Conservation (phyloP, 2,797 vertebrate species). For the Coccyzus lansbergi region DNA sequence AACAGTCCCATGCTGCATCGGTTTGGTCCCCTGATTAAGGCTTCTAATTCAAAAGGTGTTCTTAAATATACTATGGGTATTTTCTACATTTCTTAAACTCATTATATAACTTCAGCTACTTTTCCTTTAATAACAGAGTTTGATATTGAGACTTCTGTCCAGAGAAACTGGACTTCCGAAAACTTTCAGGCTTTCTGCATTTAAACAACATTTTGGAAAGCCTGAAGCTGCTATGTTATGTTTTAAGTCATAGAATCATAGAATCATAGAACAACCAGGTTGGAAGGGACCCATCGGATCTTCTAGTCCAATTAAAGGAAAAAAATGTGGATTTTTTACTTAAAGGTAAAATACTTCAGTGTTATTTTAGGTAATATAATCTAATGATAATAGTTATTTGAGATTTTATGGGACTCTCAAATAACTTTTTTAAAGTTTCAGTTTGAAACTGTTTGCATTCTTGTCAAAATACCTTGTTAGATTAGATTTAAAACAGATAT, state of each 20-base stretch:
- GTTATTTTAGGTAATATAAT: background rate
- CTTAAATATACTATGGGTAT: background rate
- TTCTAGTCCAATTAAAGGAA: background rate
- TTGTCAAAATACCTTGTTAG: background rate
- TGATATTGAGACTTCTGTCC: background rate
- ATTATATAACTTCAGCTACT: background rate
- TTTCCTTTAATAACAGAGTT: background rate
- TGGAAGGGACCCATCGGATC: no score
- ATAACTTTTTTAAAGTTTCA: background rate
- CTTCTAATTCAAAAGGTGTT: background rate
- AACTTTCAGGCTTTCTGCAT: background rate
- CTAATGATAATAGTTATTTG: background rate
- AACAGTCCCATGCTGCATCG: background rate
- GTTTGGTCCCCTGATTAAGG: background rate
- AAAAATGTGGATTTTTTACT: background rate
- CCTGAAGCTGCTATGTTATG: background rate
- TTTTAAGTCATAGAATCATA: no score
- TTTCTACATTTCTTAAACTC: background rate
- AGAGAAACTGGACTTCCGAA: background rate
- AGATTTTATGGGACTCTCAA: background rate
- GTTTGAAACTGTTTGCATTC: background rate
- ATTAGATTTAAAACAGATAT: background rate
- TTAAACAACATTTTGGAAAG: conserved; percentile 9
- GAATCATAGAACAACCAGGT: no score
- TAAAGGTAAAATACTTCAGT: background rate